Evolutionary conservation across 2,113 vertebrate species (phyloP).

Genomic region (Bettongia penicillata): DNA sequence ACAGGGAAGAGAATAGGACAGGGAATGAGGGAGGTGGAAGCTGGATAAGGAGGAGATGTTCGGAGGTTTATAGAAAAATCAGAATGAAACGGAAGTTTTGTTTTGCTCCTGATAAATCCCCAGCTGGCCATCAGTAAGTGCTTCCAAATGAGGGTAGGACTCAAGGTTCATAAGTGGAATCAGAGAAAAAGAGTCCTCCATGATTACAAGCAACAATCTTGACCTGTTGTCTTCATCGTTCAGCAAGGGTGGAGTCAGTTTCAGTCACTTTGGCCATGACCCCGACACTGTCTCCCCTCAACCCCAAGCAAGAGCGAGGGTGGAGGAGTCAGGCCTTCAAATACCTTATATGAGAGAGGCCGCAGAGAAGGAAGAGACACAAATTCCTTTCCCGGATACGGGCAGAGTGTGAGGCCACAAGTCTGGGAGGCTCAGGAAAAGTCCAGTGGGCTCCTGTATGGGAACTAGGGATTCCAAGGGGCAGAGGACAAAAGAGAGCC

Average conservation of each 20-base stretch:
- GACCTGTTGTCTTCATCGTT: not conserved
- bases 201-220: not conserved
- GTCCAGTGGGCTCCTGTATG: too few relatives aligned
- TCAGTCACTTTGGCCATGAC: not conserved
- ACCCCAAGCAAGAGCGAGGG: not conserved
- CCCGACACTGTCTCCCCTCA: not conserved
- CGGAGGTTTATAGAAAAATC: not conserved
- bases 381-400: not conserved
- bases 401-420: not conserved
- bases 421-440: not conserved
- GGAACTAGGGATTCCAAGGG: not conserved
- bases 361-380: not conserved
- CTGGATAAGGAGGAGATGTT: not conserved
- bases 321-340: not conserved
- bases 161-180: not conserved
- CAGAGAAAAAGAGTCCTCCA: not conserved
- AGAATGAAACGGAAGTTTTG: not conserved
- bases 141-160: not conserved
- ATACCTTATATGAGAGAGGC: not conserved
- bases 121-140: not conserved
- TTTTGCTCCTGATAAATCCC: not conserved
- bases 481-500: not conserved
- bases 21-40: not conserved
- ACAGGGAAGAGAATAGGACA: not conserved
- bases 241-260: not conserved